Percentiles rank a stretch among this genome's conserved stretches.
Evolutionary conservation across 2,888 invertebrate species (phyloP).

Genomic region (Pinctada fucata): DNA sequence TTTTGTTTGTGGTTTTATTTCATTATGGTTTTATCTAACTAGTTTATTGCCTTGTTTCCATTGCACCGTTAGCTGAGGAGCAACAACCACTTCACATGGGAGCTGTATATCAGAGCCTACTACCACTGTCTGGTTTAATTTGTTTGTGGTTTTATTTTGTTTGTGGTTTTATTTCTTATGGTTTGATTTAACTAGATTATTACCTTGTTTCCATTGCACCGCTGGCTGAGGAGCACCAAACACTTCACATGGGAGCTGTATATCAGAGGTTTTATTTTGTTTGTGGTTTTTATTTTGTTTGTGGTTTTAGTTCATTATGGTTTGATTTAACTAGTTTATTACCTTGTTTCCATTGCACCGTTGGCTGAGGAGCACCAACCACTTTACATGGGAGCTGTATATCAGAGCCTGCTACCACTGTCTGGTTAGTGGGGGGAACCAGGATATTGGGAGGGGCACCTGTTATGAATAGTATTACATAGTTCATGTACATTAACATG

Average conservation of each 20-base stretch:
- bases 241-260: constrained; percentile 91
- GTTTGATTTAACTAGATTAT: constrained; percentile 65
- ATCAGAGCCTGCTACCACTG: constrained; percentile 94
- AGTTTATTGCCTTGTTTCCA: constrained; percentile 91
- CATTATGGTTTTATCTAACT: too few relatives aligned
- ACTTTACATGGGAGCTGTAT: constrained; percentile 93
- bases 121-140: constrained; percentile 87
- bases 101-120: constrained; percentile 95
- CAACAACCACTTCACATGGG: constrained; percentile 92
- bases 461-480: constrained; percentile 76
- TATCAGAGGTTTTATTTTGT: constrained; percentile 80
- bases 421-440: constrained; percentile 88
- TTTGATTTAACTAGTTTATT: constrained; percentile 71
- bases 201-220: constrained; percentile 94
- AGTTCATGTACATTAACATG: background rate
- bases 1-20: too few relatives aligned
- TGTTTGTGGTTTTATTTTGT: too few relatives aligned
- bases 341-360: constrained; percentile 95
- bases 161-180: too few relatives aligned
- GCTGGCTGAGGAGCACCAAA: constrained; percentile 94
- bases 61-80: constrained; percentile 92
- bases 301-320: too few relatives aligned
- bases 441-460: constrained; percentile 93
- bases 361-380: constrained; percentile 92
- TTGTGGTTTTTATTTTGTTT: too few relatives aligned